Conservation (phyloP, 2,797 vertebrate genomes). For the Poecilia picta region DNA sequence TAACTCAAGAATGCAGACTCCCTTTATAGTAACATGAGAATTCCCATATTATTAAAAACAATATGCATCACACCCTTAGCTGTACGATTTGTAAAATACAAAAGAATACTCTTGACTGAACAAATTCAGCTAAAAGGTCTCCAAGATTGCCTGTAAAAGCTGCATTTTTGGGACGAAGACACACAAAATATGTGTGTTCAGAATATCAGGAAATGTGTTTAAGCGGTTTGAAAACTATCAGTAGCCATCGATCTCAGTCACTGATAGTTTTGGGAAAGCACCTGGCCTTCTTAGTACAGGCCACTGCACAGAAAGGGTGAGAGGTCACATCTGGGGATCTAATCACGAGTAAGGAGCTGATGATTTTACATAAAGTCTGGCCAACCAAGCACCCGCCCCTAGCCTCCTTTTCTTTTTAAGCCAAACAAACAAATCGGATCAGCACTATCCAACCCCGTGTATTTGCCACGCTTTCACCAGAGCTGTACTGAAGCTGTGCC, state of each 20-base stretch:
- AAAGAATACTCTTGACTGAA: not conserved
- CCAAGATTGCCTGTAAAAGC: not conserved
- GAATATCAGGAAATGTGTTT: not conserved
- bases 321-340: conserved; percentile 25
- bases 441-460: conserved; percentile 52
- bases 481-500: not conserved
- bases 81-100: not conserved
- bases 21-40: not conserved
- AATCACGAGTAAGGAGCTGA: not conserved
- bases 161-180: not conserved
- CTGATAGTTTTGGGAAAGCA: not conserved
- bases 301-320: not conserved
- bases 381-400: not conserved
- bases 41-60: not conserved
- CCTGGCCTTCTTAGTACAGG: not conserved
- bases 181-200: not conserved
- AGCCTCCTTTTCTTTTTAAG: conserved; percentile 12
- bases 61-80: not conserved
- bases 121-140: not conserved
- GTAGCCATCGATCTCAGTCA: not conserved
- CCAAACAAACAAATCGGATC: conserved; percentile 66
- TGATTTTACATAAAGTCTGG: not conserved
- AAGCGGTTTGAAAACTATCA: not conserved
- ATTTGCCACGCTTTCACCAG: not conserved
- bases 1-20: not conserved